Evolutionary conservation across 2,797 vertebrate genomes (phyloP), one percentile per base, ranked within the genome.

Genomic region (Falco peregrinus): DNA sequence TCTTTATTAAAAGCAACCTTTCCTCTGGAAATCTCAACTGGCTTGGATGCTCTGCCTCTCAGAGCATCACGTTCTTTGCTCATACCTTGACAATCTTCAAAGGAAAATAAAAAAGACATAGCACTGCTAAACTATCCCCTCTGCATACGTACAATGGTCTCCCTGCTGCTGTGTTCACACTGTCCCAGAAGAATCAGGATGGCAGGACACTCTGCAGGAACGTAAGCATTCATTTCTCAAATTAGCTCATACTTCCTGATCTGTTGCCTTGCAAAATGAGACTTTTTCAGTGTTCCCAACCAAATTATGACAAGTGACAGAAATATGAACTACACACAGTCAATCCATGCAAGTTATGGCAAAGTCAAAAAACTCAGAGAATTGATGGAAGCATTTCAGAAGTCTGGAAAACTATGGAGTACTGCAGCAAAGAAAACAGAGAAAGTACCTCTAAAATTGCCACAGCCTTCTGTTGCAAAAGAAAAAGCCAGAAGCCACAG

Each of bases 1-100:
- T 21, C 24, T 20, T 89, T 90, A 88, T 77, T 85, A 60, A 92
- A 95, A 94, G 80, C 37, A 90, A 76, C 45, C 57, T 50, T 82
- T 91, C 37, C 53, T 54, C 67, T 87, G 61, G 43, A 90, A 80
- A 71, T 59, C 70, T 59, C 70, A 53, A 10, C 53, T 25, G 50
- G 31, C 51, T 93, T 63, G 87, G 56, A 79, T 73, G 51, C 25
- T 29, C 43, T 54, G 48, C 37, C 12, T 17, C 86, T 41, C 35
- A 57, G 81, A 83, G 54, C 8, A 50, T 20, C 57, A 43, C 69
- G 69, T 84, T 86, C 65, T 83, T 63, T 75, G 50, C 89, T 95
- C 75, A 25, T 53, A 70, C 64, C 41, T 61, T 77, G 59, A 89
- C 65, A 73, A 14, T 21, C 31, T 77, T 95, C 80, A 95, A 81